Percentiles rank a stretch among this genome's conserved stretches.
These are phyloP conservation scores for Sebastes matsubarae DNA, from an alignment of 2,797 vertebrate species.

Conservation along the genomic window DNA sequence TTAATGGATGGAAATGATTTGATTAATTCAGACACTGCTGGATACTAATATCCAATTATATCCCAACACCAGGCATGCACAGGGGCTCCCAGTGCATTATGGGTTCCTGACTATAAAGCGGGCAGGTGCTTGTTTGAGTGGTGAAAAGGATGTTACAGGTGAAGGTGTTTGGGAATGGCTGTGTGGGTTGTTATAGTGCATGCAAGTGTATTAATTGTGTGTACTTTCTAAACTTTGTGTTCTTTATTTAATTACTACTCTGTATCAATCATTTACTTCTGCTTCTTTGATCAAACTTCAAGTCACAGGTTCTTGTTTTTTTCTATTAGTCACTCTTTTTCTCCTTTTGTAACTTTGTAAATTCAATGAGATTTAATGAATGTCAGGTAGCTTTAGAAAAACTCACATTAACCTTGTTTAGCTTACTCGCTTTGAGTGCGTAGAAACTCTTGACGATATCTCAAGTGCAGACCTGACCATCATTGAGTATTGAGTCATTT, in stretches of 20 bases:
- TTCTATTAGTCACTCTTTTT: not conserved
- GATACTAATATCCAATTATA: slow-evolving; percentile 89
- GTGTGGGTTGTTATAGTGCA: slow-evolving; percentile 8
- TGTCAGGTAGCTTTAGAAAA: not conserved
- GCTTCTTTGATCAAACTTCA: not conserved
- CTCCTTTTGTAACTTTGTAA: not conserved
- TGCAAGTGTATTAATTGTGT: slow-evolving; percentile 33
- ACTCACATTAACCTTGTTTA: not conserved
- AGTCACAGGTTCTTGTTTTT: not conserved
- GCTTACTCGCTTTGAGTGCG: not conserved
- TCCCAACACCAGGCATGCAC: slow-evolving; percentile 74
- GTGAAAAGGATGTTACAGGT: slow-evolving; percentile 47
- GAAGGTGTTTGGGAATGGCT: slow-evolving; percentile 50
- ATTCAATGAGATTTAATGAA: not conserved
- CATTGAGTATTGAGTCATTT: not conserved
- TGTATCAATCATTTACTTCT: not conserved
- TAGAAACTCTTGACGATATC: not conserved
- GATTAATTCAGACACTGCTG: slow-evolving; percentile 86
- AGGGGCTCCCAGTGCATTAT: slow-evolving; percentile 74
- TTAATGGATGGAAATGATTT: slow-evolving; percentile 87
- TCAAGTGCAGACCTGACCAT: not conserved
- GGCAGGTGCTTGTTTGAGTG: slow-evolving; percentile 63
- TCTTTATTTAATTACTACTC: not conserved
- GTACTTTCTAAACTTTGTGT: not conserved
- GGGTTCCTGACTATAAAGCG: slow-evolving; percentile 59